These are phyloP conservation scores for Prorops nasuta DNA, from an alignment of 1,140 invertebrate genomes.

Conservation along the genomic window DNA sequence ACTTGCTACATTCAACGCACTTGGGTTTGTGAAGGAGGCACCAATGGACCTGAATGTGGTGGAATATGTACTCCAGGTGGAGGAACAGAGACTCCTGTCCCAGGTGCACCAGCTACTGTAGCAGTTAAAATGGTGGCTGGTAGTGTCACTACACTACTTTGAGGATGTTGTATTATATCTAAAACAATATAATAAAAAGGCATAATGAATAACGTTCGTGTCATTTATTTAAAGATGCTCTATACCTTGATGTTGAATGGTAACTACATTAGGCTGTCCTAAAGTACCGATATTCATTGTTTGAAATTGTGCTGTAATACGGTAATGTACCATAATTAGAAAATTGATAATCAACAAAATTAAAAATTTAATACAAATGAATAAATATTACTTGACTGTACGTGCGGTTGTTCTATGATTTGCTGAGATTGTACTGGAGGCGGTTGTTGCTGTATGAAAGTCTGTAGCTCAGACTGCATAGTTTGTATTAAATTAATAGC, in stretches of 20 bases:
- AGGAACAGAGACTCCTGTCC: slow-evolving; percentile 39
- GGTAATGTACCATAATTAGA: too few species aligned
- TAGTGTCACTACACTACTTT: slow-evolving; percentile 50
- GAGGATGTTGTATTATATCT: slow-evolving; percentile 54
- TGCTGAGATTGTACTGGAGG: slow-evolving; percentile 50
- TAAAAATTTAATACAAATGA: slow-evolving; percentile 12
- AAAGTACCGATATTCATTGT: slow-evolving; percentile 55
- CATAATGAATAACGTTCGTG: neutral
- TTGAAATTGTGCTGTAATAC: slow-evolving; percentile 52
- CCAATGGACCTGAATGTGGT: slow-evolving; percentile 45
- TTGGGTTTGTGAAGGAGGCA: slow-evolving; percentile 46
- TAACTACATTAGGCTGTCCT: slow-evolving; percentile 53
- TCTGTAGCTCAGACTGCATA: slow-evolving; percentile 72
- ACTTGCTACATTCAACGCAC: slow-evolving; percentile 24
- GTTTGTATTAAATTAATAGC: slow-evolving; percentile 79
- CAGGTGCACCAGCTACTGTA: slow-evolving; percentile 48
- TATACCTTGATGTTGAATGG: slow-evolving; percentile 55
- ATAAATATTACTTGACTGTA: slow-evolving; percentile 42
- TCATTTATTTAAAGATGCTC: slow-evolving; percentile 10
- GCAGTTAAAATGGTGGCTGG: slow-evolving; percentile 53
- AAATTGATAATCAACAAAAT: slow-evolving; percentile 16
- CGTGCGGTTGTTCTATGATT: slow-evolving; percentile 45
- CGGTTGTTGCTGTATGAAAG: slow-evolving; percentile 61
- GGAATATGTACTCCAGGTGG: slow-evolving; percentile 50
- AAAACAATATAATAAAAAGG: slow-evolving; percentile 10